Evolutionary conservation across 1,140 invertebrate genomes (phyloP).

Genomic region (Brachionus plicatilis): DNA sequence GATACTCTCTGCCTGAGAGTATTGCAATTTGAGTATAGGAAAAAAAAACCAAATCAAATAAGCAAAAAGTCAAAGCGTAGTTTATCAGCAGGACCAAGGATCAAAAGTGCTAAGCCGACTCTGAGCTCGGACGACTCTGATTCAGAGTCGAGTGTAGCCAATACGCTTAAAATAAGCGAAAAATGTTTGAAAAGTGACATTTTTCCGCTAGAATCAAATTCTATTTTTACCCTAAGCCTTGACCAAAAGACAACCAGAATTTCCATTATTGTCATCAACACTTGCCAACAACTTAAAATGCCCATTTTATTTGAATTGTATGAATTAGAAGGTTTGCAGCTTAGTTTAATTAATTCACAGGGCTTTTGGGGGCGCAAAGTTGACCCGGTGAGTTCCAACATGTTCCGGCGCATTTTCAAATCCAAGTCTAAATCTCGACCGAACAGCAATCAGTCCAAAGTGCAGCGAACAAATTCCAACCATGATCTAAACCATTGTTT

Average conservation of each 20-base stretch:
- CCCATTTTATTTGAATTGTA: neutral
- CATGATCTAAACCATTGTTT: neutral
- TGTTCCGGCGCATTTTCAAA: conserved; percentile 13
- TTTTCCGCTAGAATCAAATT: neutral
- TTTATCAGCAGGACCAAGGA: neutral
- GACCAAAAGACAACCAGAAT: neutral
- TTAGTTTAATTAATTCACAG: neutral
- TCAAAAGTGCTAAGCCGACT: neutral
- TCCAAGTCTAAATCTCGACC: conserved; percentile 15
- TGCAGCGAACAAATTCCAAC: neutral
- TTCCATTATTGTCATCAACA: neutral
- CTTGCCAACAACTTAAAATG: neutral
- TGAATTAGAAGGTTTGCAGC: neutral
- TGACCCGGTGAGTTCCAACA: neutral
- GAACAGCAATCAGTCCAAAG: neutral
- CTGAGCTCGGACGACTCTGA: conserved; percentile 1
- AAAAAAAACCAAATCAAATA: neutral
- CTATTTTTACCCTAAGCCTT: neutral
- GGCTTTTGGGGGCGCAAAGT: neutral
- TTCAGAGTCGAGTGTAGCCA: neutral
- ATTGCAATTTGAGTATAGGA: neutral
- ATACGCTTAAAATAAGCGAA: neutral
- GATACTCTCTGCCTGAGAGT: neutral
- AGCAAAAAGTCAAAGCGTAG: neutral
- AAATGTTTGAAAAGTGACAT: conserved; percentile 1